These are phyloP conservation scores for Pan paniscus DNA, from an alignment of 2,113 vertebrate species.

Conservation along the genomic window DNA sequence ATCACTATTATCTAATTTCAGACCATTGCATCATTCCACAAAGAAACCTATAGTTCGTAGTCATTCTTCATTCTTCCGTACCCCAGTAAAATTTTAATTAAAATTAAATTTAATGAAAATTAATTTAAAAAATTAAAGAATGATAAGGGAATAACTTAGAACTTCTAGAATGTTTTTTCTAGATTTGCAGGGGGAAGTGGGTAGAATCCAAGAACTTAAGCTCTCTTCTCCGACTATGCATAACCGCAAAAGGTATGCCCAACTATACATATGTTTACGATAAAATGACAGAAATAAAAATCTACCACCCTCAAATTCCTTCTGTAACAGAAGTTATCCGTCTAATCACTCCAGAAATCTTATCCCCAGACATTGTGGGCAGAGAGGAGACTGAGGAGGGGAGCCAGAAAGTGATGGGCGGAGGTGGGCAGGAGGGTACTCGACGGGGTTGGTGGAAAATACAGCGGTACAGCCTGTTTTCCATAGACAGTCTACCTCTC, in stretches of 20 bases:
- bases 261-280: not conserved
- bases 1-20: not conserved
- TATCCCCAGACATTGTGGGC: not conserved
- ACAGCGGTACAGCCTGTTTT: not conserved
- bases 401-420: no score
- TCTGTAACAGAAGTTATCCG: not conserved
- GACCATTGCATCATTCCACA: not conserved
- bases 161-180: not conserved
- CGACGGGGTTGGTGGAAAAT: no score
- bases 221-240: not conserved
- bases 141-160: not conserved
- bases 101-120: not conserved
- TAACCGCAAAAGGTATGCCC: not conserved
- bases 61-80: not conserved
- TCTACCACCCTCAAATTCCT: not conserved
- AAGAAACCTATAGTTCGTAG: not conserved
- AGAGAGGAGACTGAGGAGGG: not conserved
- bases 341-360: not conserved
- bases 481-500: not conserved
- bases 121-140: not conserved
- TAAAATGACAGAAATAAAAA: conserved; percentile 35
- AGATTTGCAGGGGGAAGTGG: not conserved
- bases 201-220: not conserved
- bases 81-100: not conserved
- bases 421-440: no score